Percentiles rank a stretch among this genome's conserved stretches.
Evolutionary conservation across 1,140 invertebrate genomes (phyloP).

Genomic region (Thaumatotibia leucotreta): DNA sequence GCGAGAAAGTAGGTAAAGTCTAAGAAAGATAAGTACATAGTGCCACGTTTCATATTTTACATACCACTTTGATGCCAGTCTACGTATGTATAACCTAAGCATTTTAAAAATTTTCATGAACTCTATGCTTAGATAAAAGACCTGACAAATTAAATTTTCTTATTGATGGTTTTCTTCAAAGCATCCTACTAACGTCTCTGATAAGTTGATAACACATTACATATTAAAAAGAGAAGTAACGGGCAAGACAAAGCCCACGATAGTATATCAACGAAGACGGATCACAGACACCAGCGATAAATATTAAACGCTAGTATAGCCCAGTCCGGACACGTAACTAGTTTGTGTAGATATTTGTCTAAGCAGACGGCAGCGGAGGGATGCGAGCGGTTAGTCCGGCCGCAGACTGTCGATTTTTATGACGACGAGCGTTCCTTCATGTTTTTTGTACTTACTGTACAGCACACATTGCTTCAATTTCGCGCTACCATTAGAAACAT

Average conservation of each 20-base stretch:
- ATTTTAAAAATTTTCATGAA: too few relatives aligned
- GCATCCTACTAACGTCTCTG: not conserved
- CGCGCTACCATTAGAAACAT: too few relatives aligned
- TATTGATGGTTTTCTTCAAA: too few relatives aligned
- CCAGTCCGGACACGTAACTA: conserved; percentile 65
- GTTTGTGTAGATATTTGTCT: conserved; percentile 71
- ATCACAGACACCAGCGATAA: conserved; percentile 45
- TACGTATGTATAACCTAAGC: too few relatives aligned
- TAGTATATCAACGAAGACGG: conserved; percentile 25
- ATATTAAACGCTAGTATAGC: conserved; percentile 64
- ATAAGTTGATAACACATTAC: not conserved
- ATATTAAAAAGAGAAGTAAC: conserved; percentile 1
- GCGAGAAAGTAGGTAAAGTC: too few relatives aligned
- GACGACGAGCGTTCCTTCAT: too few relatives aligned
- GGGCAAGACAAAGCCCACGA: not conserved
- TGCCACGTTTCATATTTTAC: not conserved
- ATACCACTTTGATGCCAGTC: too few relatives aligned
- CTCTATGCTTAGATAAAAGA: too few relatives aligned
- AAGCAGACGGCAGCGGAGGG: conserved; percentile 60
- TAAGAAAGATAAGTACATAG: too few relatives aligned
- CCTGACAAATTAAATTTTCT: too few relatives aligned
- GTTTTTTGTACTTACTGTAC: too few relatives aligned
- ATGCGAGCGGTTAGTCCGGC: conserved; percentile 32
- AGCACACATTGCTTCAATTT: too few relatives aligned
- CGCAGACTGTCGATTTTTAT: conserved; percentile 13